Evolutionary conservation across 2,113 vertebrate species (phyloP), one percentile per base, ranked within the genome.

Genomic region (Clupea harengus): DNA sequence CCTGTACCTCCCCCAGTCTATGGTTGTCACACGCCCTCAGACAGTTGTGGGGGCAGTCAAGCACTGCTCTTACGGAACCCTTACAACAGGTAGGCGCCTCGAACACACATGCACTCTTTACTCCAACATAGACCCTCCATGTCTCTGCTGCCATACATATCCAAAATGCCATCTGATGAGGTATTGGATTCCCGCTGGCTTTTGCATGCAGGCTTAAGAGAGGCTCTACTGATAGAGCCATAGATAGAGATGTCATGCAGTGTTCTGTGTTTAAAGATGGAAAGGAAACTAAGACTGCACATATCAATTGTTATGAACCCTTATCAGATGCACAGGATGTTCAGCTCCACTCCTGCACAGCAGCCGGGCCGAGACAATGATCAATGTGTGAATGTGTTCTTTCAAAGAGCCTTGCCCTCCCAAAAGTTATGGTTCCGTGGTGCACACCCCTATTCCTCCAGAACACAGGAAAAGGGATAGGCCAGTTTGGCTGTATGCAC

Each of bases 1-100:
- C 95, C 97, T 0, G 96, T 99, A 82, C 97, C 98, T 49, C 98
- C 98, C 17, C 97, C 98, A 0, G 97, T 99, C 80, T 99, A 99
- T 7, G 96, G 98, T 89, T 99, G 98, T 81, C 98, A 99, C 95
- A 99, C 96, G 0, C 97, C 98, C 46, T 97, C 97, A 32, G 98
- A 99, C 93, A 98, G 95, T 95, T 99, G 98, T 85, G 94, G 97
- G 0, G 95, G 97, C 91, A 98, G 97, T 89, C 98, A 99, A 92
- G 97, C 98, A 8, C 95, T 99, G 91, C 97, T 99, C 82, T 95
- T 99, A 88, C 96, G 98, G 92, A 98, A 96, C 39, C 98, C 98
- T 25, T 99, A 99, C 94, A 99, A 98, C 97, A 99, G 97, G 98
- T 99, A 95, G 49, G 82, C 92, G 87, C 82, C 28, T 64, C 13